Evolutionary conservation across 2,888 invertebrate genomes (phyloP), one percentile per base, ranked within the genome.

Genomic region (Cyaniris semiargus): DNA sequence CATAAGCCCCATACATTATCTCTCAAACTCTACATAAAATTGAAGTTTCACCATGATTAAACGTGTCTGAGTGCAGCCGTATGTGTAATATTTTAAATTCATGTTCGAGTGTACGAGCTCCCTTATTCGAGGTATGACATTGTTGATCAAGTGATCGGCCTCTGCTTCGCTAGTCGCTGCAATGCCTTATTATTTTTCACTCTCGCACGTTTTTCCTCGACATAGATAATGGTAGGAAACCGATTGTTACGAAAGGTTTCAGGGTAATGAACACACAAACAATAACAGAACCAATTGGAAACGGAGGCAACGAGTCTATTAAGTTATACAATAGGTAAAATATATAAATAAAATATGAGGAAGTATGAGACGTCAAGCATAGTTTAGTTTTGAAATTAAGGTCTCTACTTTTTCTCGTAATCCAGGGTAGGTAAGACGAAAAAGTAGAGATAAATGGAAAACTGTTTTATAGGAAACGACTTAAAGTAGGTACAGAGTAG

Each of bases 161-260:
- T 53, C 18, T 53, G 13, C 44, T 44, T 44, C 78, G 76, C 78
- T 78, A 78, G 79, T 74, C 81, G 82, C 77, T 81, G 91, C 92
- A 92, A 91, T 92, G 87, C 85, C 88, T 88, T 89, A 89, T 91
- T 91, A 90, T 92, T 89, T 89, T 86, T 85, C 83, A 84, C 82
- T 86, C 83, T 91, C 93, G 91, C 93, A 93, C 93, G 93, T 92
- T 93, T 93, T 93, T 92, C 91, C 89, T 92, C 90, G 90, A 89
- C 88, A 89, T 86, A 84, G 90, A 91, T 91, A 91, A 89, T 87
- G 84, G 83, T 87, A 86, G 87, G 86, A 88, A 88, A 86, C 80
- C 81, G 81, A 87, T 86, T 87, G 88, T 92, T 91, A 88, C 87
- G 92, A 90, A 93, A 92, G 81, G 84, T 75, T 78, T 77, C 77